Base-by-base conservation (phyloP, 2,888 invertebrate species). In the Pheosia tremula region DNA sequence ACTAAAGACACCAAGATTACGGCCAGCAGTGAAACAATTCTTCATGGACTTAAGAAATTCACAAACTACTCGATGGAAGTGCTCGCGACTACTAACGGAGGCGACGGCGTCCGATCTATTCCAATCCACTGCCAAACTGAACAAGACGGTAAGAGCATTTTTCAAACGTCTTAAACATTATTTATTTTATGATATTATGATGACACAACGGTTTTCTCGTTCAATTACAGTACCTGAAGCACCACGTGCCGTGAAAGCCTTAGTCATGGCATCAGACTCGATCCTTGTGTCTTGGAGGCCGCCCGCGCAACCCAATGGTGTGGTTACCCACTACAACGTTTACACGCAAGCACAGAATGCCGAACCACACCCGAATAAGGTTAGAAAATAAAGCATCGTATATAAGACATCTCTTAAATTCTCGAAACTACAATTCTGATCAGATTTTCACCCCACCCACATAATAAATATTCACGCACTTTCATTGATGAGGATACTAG, bases 1-100 rank as follows among this genome's bases (percentile, higher is more conserved):
- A 97, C 97, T 24, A 98, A 98, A 79, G 98, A 98, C 80, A 97
- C 97, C 8, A 98, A 98, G 89, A 97, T 97, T 76, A 98, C 98
- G 5, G 96, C 97, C n/a, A 97, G 97, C 70, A 97, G 97, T 79
- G 98, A 98, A 89, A 98, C 98, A 0, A 98, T 98, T 79, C 95
- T 98, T n/a, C 98, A 98, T 83, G 98, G 98, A 59, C 94, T 99
- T 60, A 97, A 98, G 88, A 98, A 98, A 87, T 98, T 96, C 91
- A 99, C 98, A 3, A 99, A 99, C 92, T 99, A 99, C 90, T 98
- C 98, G 63, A 98, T 99, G 96, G 98, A 98, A 94, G 98, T 99
- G 45, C 92, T 98, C 77, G 98, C 99, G 37, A 98, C 97, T 80
- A 99, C 99, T 7, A 97, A 98, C 62, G 98, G 98, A 70, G 99